These are phyloP conservation scores for Radopholus similis DNA, from an alignment of 1,140 invertebrate species.

Conservation along the genomic window DNA sequence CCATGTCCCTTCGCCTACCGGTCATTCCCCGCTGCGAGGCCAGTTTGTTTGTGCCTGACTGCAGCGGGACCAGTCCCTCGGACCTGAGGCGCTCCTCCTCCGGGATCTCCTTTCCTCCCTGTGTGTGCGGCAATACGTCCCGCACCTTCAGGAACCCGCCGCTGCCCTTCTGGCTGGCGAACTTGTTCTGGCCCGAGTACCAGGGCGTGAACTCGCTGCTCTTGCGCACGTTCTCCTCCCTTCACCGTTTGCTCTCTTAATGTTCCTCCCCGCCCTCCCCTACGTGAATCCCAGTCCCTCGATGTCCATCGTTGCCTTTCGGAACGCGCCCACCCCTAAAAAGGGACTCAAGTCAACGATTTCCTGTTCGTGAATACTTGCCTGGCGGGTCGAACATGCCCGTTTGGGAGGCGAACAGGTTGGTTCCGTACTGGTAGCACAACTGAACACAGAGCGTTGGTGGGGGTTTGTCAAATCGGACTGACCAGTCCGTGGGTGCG, in stretches of 20 bases:
- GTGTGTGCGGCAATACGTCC: slow-evolving; percentile 58
- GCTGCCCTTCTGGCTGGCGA: slow-evolving; percentile 56
- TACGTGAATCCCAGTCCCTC: slow-evolving; percentile 56
- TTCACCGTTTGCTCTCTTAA: slow-evolving; percentile 26
- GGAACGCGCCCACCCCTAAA: slow-evolving; percentile 54
- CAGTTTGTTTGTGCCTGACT: slow-evolving; percentile 58
- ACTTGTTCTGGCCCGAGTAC: slow-evolving; percentile 61
- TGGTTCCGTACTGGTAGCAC: slow-evolving; percentile 77
- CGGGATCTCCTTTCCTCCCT: slow-evolving; percentile 55
- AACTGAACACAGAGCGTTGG: slow-evolving; percentile 9
- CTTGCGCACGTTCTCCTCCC: slow-evolving; percentile 52
- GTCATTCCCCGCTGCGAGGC: slow-evolving; percentile 58
- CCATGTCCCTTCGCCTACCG: too few relatives aligned
- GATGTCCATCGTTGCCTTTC: slow-evolving; percentile 57
- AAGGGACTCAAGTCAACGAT: not conserved
- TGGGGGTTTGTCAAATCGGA: not conserved
- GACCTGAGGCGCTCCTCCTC: slow-evolving; percentile 56
- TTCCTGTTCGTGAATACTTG: not conserved
- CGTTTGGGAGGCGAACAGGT: slow-evolving; percentile 78
- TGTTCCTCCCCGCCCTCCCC: not conserved
- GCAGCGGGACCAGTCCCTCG: slow-evolving; percentile 40
- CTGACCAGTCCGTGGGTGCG: slow-evolving; percentile 49
- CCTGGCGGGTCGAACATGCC: slow-evolving; percentile 66
- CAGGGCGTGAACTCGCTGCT: slow-evolving; percentile 58
- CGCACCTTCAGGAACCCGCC: slow-evolving; percentile 60